Percentiles rank a stretch among this genome's conserved stretches.
Evolutionary conservation across 2,113 vertebrate species (phyloP).

Genomic region (Eulacestoma nigropectus): DNA sequence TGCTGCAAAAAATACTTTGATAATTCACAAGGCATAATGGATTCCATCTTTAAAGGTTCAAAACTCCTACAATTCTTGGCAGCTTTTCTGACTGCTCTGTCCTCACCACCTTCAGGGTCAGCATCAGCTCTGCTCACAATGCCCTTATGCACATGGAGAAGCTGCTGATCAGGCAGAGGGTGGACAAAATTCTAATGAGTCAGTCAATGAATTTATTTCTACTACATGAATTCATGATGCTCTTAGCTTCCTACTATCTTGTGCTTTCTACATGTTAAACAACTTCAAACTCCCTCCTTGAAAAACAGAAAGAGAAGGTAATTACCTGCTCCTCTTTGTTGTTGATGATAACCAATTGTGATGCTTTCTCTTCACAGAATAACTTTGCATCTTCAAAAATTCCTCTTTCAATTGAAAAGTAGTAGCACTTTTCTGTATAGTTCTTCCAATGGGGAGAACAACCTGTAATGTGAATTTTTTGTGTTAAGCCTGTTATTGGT

Average conservation of each 20-base stretch:
- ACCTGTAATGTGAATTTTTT: conserved; percentile 65
- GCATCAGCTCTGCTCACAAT: not conserved
- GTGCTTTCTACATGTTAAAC: not conserved
- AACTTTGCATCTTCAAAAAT: conserved; percentile 83
- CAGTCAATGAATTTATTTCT: not conserved
- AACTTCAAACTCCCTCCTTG: not conserved
- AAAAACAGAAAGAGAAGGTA: not conserved
- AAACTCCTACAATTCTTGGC: not conserved
- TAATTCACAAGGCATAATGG: not conserved
- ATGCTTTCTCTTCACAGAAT: conserved; percentile 76
- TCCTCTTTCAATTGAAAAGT: conserved; percentile 82
- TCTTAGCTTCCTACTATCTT: not conserved
- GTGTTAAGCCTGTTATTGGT: not conserved
- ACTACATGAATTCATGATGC: not conserved
- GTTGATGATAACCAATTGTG: conserved; percentile 83
- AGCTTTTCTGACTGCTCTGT: not conserved
- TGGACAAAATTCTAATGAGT: not conserved
- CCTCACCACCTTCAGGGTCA: not conserved
- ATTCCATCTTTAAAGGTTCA: not conserved
- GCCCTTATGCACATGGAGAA: not conserved
- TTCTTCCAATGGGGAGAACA: conserved; percentile 84
- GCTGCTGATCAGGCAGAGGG: not conserved
- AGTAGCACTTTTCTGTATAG: conserved; percentile 88
- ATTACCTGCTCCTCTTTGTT: conserved; percentile 88
- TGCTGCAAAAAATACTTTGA: not conserved